These are phyloP conservation scores for Orussus abietinus DNA, from an alignment of 1,140 invertebrate genomes.

Conservation along the genomic window DNA sequence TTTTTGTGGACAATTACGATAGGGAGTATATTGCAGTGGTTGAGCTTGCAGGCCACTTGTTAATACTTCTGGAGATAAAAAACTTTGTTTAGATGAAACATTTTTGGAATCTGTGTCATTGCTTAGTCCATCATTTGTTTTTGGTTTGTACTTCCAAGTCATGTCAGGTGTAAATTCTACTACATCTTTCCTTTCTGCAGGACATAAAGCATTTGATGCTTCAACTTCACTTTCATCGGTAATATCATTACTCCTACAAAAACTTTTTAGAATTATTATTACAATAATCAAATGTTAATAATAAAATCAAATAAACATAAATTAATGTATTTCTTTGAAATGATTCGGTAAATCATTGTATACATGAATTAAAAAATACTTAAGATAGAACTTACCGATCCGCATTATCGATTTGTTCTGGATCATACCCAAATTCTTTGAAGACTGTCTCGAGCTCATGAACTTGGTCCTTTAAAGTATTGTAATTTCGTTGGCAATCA, in stretches of 20 bases:
- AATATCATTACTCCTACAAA: no score
- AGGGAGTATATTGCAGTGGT: not conserved
- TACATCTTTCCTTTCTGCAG: not conserved
- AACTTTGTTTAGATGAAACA: not conserved
- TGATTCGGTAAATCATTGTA: not conserved
- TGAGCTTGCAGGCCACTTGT: not conserved
- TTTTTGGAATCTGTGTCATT: not conserved
- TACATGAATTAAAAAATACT: no score
- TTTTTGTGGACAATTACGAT: not conserved
- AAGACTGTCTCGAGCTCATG: conserved; percentile 19
- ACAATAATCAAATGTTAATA: not conserved
- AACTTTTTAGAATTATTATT: not conserved
- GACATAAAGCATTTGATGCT: not conserved
- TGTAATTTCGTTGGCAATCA: no score
- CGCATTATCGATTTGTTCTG: not conserved
- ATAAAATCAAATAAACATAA: no score
- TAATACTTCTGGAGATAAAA: not conserved
- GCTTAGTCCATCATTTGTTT: not conserved
- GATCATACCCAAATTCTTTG: conserved; percentile 18
- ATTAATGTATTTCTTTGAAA: not conserved
- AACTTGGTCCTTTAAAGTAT: conserved; percentile 15
- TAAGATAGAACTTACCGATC: not conserved
- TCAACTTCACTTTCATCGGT: not conserved
- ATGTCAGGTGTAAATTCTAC: conserved; percentile 18
- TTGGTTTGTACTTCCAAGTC: conserved; percentile 14